These are phyloP conservation scores for Mus minutoides DNA, from an alignment of 2,797 vertebrate genomes.

Conservation along the genomic window DNA sequence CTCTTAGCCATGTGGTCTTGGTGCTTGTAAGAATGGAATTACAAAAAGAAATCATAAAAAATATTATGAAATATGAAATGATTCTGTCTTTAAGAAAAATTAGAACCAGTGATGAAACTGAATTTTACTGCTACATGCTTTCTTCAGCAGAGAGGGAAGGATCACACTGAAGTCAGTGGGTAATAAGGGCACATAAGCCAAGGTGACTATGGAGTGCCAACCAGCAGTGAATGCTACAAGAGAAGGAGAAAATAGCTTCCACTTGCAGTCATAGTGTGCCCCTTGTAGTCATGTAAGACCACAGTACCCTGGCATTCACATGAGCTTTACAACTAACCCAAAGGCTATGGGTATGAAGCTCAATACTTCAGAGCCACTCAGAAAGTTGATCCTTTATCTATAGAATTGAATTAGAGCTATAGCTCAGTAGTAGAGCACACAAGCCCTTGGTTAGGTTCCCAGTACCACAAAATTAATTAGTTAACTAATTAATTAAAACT, in stretches of 20 bases:
- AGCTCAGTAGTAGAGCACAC: background rate
- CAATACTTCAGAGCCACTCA: background rate
- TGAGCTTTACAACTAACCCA: background rate
- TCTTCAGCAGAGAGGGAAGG: background rate
- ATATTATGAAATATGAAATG: background rate
- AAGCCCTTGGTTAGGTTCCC: background rate
- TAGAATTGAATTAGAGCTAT: background rate
- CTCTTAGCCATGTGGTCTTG: background rate
- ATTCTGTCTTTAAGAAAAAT: slow-evolving; percentile 28
- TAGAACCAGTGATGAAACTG: background rate
- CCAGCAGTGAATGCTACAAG: background rate
- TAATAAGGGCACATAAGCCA: background rate
- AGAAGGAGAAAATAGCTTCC: background rate
- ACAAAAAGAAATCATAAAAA: background rate
- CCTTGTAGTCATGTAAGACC: background rate
- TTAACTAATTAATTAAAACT: background rate
- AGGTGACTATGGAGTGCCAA: background rate
- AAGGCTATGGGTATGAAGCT: background rate
- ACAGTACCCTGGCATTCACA: background rate
- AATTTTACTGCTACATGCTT: background rate
- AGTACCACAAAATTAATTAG: background rate
- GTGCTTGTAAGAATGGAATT: background rate
- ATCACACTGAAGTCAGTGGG: background rate
- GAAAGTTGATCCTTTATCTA: background rate
- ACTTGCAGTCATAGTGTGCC: background rate